Percentiles rank a stretch among this genome's conserved stretches.
Conservation (phyloP, 2,888 invertebrate species). For the Nomada hirtipes region DNA sequence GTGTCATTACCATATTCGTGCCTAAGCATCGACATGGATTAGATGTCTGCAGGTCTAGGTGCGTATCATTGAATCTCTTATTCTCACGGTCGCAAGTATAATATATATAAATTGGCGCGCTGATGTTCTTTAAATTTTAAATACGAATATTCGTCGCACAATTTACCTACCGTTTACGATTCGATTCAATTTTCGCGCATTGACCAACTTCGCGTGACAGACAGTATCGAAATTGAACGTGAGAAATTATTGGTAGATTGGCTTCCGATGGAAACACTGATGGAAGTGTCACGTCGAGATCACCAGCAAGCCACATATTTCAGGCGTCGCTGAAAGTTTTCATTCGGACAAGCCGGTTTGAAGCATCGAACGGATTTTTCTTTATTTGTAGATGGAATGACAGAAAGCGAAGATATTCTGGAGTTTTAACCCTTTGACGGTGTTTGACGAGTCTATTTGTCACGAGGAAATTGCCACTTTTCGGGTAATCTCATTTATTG, state of each 20-base stretch:
- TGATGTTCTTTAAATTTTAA: no score
- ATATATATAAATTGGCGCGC: no score
- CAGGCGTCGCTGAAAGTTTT: background rate
- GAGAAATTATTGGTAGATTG: slow-evolving; percentile 58
- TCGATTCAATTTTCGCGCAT: slow-evolving; percentile 53
- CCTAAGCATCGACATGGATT: slow-evolving; percentile 36
- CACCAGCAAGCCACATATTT: background rate
- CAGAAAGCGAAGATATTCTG: no score
- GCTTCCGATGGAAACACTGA: slow-evolving; percentile 33
- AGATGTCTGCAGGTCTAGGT: slow-evolving; percentile 25
- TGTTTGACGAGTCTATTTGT: background rate
- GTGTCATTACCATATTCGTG: slow-evolving; percentile 61
- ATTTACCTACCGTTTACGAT: slow-evolving; percentile 27
- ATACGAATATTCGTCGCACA: slow-evolving; percentile 33
- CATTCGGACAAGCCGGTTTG: background rate
- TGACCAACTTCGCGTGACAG: slow-evolving; percentile 26
- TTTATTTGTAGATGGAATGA: no score
- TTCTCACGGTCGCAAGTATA: no score
- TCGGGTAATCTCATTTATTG: no score
- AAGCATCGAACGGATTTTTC: no score
- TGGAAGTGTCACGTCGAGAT: background rate
- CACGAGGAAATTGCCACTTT: background rate
- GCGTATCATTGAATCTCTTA: no score
- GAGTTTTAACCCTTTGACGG: no score
- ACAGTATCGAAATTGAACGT: slow-evolving; percentile 18